Percentiles rank a stretch among this genome's conserved stretches.
These are phyloP conservation scores for Ammospiza nelsoni DNA, from an alignment of 2,113 vertebrate species.

Conservation along the genomic window DNA sequence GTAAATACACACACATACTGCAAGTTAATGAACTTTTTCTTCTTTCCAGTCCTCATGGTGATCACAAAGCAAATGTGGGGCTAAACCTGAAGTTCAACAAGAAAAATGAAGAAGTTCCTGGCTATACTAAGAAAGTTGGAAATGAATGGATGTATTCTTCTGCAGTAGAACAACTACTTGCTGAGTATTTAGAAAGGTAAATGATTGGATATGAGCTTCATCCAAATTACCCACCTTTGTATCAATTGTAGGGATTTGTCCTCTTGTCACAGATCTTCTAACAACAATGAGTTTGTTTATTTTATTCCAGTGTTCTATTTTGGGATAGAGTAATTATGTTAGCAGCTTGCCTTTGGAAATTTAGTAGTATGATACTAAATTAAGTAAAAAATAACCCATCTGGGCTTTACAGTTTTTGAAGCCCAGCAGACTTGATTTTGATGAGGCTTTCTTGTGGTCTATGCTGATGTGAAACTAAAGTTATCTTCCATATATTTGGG, in stretches of 20 bases:
- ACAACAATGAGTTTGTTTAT: neutral
- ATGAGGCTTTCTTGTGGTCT: neutral
- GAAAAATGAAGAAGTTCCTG: constrained; percentile 98
- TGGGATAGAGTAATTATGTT: neutral
- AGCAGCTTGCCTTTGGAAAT: neutral
- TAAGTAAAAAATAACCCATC: neutral
- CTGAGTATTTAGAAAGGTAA: constrained; percentile 94
- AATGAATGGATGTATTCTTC: constrained; percentile 98
- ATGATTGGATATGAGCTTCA: neutral
- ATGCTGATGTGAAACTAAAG: neutral
- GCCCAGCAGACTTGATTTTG: neutral
- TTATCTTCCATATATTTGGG: neutral
- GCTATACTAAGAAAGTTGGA: constrained; percentile 94
- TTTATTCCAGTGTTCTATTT: neutral
- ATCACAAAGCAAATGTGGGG: constrained; percentile 93
- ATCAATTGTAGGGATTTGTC: neutral
- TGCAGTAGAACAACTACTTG: constrained; percentile 90
- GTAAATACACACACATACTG: neutral
- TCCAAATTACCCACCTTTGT: neutral
- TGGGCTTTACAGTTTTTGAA: neutral
- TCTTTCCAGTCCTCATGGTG: constrained; percentile 89
- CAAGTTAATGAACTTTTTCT: neutral
- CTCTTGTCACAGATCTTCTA: neutral
- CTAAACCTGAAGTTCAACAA: constrained; percentile 99
- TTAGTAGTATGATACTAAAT: neutral